Percentiles rank a stretch among this genome's conserved stretches.
phyloP scores from a whole-genome alignment of 2,888 invertebrate genomes.

The Pristionchus fissidentatus region DNA sequence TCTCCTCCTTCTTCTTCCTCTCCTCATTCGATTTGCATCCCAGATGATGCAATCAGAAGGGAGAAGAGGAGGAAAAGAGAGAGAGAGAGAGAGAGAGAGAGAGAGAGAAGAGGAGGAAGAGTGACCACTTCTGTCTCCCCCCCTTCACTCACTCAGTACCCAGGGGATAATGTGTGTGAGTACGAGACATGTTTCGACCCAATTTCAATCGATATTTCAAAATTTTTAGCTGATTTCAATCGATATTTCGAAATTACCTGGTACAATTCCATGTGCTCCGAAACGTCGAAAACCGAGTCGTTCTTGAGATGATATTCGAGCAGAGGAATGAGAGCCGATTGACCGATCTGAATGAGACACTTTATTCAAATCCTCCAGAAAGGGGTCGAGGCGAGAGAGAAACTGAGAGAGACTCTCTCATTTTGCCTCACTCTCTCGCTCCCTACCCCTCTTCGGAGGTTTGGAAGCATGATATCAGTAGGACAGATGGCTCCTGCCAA shows the following conservation, averaged over 20 bases:
- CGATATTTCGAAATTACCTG: constrained; percentile 56
- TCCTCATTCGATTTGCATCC: constrained; percentile 37
- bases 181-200: too few species aligned
- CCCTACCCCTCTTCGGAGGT: too few species aligned
- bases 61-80: background rate
- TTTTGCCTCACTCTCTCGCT: too few species aligned
- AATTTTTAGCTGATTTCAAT: too few species aligned
- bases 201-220: too few species aligned
- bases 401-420: constrained; percentile 11
- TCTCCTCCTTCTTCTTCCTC: background rate
- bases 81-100: too few species aligned
- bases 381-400: constrained; percentile 19
- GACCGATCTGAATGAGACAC: constrained; percentile 28
- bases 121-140: constrained; percentile 31
- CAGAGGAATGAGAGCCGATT: constrained; percentile 64
- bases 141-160: too few species aligned
- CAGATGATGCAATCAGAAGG: constrained; percentile 9
- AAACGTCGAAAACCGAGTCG: constrained; percentile 74
- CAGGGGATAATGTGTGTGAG: too few species aligned
- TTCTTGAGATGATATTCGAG: constrained; percentile 74
- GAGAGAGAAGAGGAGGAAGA: background rate
- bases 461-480: background rate
- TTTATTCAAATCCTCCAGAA: constrained; percentile 21
- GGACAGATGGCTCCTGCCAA: too few species aligned
- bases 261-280: constrained; percentile 74